Base-by-base conservation (phyloP, 2,113 vertebrate species). In the Megaceryle maxima region DNA sequence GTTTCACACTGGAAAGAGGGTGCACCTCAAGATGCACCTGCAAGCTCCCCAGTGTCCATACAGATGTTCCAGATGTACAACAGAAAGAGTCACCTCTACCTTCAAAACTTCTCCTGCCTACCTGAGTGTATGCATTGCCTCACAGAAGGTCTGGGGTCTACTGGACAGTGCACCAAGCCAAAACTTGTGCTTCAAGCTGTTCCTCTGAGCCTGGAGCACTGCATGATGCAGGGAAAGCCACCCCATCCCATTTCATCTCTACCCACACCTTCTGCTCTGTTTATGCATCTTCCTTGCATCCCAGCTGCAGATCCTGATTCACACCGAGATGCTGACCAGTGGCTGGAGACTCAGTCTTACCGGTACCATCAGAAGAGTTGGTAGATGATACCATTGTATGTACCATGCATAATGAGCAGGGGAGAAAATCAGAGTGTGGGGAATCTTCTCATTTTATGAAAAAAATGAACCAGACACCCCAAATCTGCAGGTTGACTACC, bases 41-140 rank as follows among this genome's bases (percentile, higher is more conserved):
- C 15, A 66, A 16, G 16, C 13, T 62, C 44, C n/a, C 50, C 44
- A 41, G 9, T 29, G 13, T 57, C 68, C 14, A 10, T 26, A 19
- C 68, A 74, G 26, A 11, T 56, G 9, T 68, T 60, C 53, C 60
- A 84, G 39, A 29, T 83, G 12, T 28, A 60, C 25, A 35, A 77
- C 56, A 78, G 48, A 11, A 63, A 14, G 37, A 67, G 11, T 29
- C 26, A 4, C 13, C 41, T 68, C 67, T 56, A 28, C n/a, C 35
- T 74, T 56, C 60, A 55, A 10, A 25, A 25, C 25, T 62, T 43
- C 39, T 75, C 35, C 35, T 48, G 39, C 29, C 59, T 33, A 17
- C 2, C 1, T 22, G 33, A 73, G 25, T 43, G 44, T n/a, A 60
- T 0, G 1, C 29, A 5, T 25, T 46, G 20, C 39, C 14, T 57